Percentiles rank a stretch among this genome's conserved stretches.
phyloP scores from a whole-genome alignment of 2,888 invertebrate species.

The Diogma glabrata region DNA sequence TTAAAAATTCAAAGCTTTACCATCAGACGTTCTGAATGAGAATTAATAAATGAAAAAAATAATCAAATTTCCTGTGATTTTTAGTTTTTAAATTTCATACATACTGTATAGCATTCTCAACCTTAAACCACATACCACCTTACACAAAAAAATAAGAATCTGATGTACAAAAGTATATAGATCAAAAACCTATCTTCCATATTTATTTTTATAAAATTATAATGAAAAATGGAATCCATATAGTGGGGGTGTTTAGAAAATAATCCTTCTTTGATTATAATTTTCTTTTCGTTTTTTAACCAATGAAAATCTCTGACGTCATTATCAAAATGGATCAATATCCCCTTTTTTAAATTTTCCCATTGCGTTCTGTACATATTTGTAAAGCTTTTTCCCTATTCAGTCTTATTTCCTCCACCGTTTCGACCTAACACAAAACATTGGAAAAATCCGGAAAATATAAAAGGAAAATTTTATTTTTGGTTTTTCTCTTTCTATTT shows the following conservation, averaged over 20 bases:
- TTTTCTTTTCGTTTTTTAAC: neutral
- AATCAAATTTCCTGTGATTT: too few species aligned
- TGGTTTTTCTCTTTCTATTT: too few species aligned
- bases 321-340: conserved; percentile 3
- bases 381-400: neutral
- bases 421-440: neutral
- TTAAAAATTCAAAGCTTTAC: too few species aligned
- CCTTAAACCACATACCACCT: too few species aligned
- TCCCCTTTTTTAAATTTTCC: conserved; percentile 6
- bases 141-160: too few species aligned
- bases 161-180: neutral
- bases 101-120: too few species aligned
- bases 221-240: conserved; percentile 1
- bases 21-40: too few species aligned
- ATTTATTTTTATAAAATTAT: neutral
- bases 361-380: too few species aligned
- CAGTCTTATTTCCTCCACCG: conserved; percentile 3
- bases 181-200: conserved; percentile 1
- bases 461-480: neutral
- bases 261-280: neutral
- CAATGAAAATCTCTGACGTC: conserved; percentile 5
- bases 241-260: conserved; percentile 8
- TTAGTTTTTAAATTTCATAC: too few species aligned
- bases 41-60: too few species aligned
- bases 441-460: too few species aligned